phyloP scores from a whole-genome alignment of 37 sponge, comb jelly and placozoan genomes.

The Ephydatia muelleri region DNA sequence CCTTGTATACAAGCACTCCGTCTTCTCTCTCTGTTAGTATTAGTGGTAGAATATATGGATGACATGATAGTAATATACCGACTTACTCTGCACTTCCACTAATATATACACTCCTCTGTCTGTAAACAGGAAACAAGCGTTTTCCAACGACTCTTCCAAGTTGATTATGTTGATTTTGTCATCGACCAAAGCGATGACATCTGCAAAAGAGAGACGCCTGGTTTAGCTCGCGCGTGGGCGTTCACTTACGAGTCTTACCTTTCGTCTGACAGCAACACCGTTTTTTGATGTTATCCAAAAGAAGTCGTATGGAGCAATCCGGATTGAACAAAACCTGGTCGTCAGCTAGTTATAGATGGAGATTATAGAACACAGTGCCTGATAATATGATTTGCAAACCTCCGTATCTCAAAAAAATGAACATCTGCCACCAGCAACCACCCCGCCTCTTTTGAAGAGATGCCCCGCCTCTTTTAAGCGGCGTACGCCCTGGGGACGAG shows the following conservation, averaged over 20 bases:
- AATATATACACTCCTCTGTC: constrained; percentile 61
- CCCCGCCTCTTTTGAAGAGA: too few species aligned
- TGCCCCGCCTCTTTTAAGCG: not conserved
- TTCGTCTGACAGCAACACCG: constrained; percentile 36
- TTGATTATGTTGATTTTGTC: constrained; percentile 21
- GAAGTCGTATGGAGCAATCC: constrained; percentile 52
- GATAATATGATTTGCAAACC: constrained; percentile 29
- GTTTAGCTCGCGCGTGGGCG: not conserved
- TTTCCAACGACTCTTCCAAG: constrained; percentile 42
- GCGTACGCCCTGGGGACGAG: not conserved
- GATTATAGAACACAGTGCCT: not conserved
- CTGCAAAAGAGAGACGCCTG: constrained; percentile 11
- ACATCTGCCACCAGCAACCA: constrained; percentile 20
- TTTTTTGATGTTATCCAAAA: constrained; percentile 57
- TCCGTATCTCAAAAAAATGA: constrained; percentile 66
- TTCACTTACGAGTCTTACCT: not conserved
- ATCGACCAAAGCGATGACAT: constrained; percentile 23
- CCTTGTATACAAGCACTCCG: constrained; percentile 9
- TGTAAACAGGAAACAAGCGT: constrained; percentile 25
- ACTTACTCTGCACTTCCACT: constrained; percentile 51
- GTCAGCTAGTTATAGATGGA: constrained; percentile 36
- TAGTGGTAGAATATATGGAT: not conserved
- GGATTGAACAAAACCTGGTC: constrained; percentile 75
- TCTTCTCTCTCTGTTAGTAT: constrained; percentile 11
- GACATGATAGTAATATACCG: not conserved